A percentile compares a stretch with the other conserved stretches of the same genome.
Conservation (phyloP, 2,888 invertebrate species). For the Heteromyza rotundicornis region DNA sequence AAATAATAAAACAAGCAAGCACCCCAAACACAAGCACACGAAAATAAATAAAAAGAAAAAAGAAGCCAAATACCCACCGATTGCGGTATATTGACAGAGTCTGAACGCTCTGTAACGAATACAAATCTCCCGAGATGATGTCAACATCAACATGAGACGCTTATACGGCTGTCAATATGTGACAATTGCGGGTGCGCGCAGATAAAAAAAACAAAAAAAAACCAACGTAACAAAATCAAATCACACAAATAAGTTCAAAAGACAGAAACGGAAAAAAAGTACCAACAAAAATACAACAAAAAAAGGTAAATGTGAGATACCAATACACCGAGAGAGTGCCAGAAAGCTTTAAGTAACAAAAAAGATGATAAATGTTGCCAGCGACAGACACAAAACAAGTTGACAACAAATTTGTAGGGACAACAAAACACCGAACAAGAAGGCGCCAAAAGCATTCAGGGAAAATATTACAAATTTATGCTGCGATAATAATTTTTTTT, state of each 20-base stretch:
- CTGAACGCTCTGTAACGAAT: conserved; percentile 6
- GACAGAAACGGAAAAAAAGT: neutral
- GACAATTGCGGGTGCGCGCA: neutral
- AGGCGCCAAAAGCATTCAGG: neutral
- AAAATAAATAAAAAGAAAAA: neutral
- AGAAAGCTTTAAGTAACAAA: neutral
- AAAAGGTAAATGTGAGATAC: no score
- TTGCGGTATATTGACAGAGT: conserved; percentile 1
- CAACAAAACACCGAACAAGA: neutral
- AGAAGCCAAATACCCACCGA: neutral
- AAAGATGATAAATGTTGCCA: neutral
- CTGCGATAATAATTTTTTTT: no score
- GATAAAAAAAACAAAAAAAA: neutral
- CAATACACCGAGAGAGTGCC: no score
- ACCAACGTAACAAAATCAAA: neutral
- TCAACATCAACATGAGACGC: conserved; percentile 23
- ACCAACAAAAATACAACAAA: no score
- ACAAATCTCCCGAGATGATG: conserved; percentile 24
- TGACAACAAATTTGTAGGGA: conserved; percentile 1
- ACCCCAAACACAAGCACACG: neutral
- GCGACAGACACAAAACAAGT: neutral
- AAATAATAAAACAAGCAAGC: neutral
- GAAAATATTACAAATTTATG: no score
- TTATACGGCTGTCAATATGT: conserved; percentile 19
- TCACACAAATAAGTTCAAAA: neutral